Evolutionary conservation across 2,797 vertebrate genomes (phyloP).

Genomic region (Moxostoma hubbsi): DNA sequence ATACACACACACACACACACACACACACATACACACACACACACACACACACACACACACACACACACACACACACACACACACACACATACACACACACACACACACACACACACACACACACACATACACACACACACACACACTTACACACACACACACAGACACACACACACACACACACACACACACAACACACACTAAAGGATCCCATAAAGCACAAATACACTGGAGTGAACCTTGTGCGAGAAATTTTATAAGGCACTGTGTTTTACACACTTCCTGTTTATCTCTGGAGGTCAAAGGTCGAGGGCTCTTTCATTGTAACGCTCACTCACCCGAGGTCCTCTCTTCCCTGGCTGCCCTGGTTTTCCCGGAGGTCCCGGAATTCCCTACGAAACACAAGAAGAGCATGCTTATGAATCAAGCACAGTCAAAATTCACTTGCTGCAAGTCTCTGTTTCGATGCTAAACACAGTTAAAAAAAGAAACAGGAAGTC

Average conservation of each 20-base stretch:
- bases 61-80: too few species aligned
- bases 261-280: slow-evolving; percentile 24
- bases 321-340: slow-evolving; percentile 80
- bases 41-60: too few species aligned
- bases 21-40: too few species aligned
- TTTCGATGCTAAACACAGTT: slow-evolving; percentile 33
- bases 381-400: slow-evolving; percentile 86
- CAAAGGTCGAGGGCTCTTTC: slow-evolving; percentile 27
- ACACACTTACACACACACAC: too few species aligned
- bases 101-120: too few species aligned
- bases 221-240: slow-evolving; percentile 1
- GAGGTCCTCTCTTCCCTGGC: slow-evolving; percentile 88
- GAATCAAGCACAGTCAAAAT: slow-evolving; percentile 25
- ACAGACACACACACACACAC: not conserved
- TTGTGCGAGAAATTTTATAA: slow-evolving; percentile 14
- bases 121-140: too few species aligned
- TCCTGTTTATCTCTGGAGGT: slow-evolving; percentile 35
- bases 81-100: too few species aligned
- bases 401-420: slow-evolving; percentile 45
- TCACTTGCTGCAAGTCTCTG: not conserved
- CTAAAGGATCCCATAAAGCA: not conserved
- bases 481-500: slow-evolving; percentile 48
- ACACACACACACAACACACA: slow-evolving; percentile 3
- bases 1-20: too few species aligned
- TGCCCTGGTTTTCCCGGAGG: slow-evolving; percentile 88